Base-by-base conservation (phyloP, 64 coral and sea anemone genomes). In the Montipora cactus region DNA sequence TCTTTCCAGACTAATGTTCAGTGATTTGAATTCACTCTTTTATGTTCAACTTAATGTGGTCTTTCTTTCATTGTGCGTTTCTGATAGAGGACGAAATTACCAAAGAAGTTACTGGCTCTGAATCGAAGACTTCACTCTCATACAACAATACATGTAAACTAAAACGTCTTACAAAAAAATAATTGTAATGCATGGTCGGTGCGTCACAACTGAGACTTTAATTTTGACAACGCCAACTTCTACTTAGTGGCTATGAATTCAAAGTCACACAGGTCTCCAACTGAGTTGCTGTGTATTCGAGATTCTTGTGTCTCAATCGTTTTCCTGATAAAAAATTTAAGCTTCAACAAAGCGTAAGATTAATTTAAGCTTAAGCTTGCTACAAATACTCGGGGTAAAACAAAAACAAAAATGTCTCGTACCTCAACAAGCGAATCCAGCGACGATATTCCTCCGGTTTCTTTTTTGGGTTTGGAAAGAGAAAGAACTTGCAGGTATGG, bases 81-180 rank as follows among this genome's bases (percentile, higher is more conserved):
- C 67, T 70, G 20, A 70, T 70, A 70, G 67, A 22, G 67, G 67
- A 70, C n/a, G 67, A 22, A 70, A 70, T 70, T 70, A 22, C 18
- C 67, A 70, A 70, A 70, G 67, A 70, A 70, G 67, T 70, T 16
- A 70, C 67, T 70, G n/a, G 67, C 67, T 70, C 67, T 70, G 20
- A 70, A 70, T 70, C 18, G 67, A 70, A 21, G 15, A 70, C 67
- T 70, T 70, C 67, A 70, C 20, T 70, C 67, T 70, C 67, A 70
- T 70, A 22, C 67, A 70, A 70, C 20, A 70, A 70, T 22, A 70
- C 67, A 70, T 70, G 67, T 70, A 21, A 70, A 70, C 67, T 22
- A 62, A 53, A 62, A 62, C 20, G 18, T 70, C 67, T 70, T 2
- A 70, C 67, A 70, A 0, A 66, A 66, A 66, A 12, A 53, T 53